Conservation (phyloP, 2,888 invertebrate species). For the Volucella inanis region DNA sequence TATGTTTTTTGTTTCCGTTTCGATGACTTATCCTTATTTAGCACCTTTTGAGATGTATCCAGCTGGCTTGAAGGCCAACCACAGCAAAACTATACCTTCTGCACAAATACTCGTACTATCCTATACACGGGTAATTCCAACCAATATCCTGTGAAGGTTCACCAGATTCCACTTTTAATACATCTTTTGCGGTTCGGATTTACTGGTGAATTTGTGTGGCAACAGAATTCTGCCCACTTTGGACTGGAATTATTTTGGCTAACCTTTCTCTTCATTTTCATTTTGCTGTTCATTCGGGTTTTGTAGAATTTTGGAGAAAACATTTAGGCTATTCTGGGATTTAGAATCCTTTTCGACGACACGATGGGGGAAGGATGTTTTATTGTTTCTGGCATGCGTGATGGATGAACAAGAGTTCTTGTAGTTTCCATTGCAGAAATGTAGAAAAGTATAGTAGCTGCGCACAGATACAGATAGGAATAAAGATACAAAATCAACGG, state of each 20-base stretch:
- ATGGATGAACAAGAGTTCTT: constrained; percentile 59
- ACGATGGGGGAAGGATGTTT: constrained; percentile 52
- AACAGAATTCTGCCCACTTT: constrained; percentile 48
- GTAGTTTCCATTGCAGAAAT: constrained; percentile 35
- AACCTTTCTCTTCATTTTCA: constrained; percentile 18
- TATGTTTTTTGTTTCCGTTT: constrained; percentile 11
- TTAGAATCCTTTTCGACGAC: constrained; percentile 26
- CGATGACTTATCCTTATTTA: constrained; percentile 42
- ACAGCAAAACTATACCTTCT: constrained; percentile 35
- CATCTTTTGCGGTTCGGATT: constrained; percentile 70
- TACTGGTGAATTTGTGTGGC: constrained; percentile 67
- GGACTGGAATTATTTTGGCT: constrained; percentile 39
- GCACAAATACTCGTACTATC: constrained; percentile 51
- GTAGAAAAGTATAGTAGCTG: neutral
- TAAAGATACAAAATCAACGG: too few relatives aligned
- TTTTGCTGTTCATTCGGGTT: constrained; percentile 41
- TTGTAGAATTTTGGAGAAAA: too few relatives aligned
- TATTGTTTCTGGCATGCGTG: constrained; percentile 65
- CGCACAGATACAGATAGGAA: too few relatives aligned
- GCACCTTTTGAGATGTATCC: constrained; percentile 21
- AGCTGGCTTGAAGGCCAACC: constrained; percentile 13
- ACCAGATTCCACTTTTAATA: constrained; percentile 58
- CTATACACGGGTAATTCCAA: constrained; percentile 33
- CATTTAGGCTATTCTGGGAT: constrained; percentile 50
- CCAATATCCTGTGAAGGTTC: constrained; percentile 26